A percentile compares a stretch with the other conserved stretches of the same genome.
Conservation (phyloP, 1,140 invertebrate genomes). For the Cydia strobilella region DNA sequence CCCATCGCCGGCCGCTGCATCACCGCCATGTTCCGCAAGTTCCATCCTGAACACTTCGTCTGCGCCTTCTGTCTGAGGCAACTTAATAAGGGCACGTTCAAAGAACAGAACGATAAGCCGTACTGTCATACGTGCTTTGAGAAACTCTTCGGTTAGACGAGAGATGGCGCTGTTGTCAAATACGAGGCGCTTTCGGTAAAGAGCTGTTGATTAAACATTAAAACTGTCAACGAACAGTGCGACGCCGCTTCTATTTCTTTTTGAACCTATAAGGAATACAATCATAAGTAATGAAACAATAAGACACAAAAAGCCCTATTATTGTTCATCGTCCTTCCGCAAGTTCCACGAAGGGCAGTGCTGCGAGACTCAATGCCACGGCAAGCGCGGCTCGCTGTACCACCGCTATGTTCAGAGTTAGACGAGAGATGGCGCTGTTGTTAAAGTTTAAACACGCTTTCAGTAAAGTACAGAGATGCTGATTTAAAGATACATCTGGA, state of each 20-base stretch:
- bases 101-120: slow-evolving; percentile 98
- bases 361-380: too few species aligned
- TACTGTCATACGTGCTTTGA: slow-evolving; percentile 99
- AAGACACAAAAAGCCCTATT: too few species aligned
- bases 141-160: slow-evolving; percentile 92
- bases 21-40: slow-evolving; percentile 99
- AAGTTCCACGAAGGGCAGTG: too few species aligned
- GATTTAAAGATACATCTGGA: too few species aligned
- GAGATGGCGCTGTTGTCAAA: slow-evolving; percentile 36
- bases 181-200: not conserved
- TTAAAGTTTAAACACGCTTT: not conserved
- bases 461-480: not conserved
- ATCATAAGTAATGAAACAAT: too few species aligned
- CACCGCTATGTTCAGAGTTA: too few species aligned
- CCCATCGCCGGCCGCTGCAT: slow-evolving; percentile 98
- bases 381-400: too few species aligned
- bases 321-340: too few species aligned
- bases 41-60: slow-evolving; percentile 99
- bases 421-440: slow-evolving; percentile 3
- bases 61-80: slow-evolving; percentile 99
- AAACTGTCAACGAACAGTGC: too few species aligned
- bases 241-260: not conserved
- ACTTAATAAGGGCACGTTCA: slow-evolving; percentile 98
- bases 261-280: not conserved
- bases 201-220: not conserved